Evolutionary conservation across 2,797 vertebrate genomes (phyloP), one percentile per base, ranked within the genome.

Genomic region (Falco peregrinus): DNA sequence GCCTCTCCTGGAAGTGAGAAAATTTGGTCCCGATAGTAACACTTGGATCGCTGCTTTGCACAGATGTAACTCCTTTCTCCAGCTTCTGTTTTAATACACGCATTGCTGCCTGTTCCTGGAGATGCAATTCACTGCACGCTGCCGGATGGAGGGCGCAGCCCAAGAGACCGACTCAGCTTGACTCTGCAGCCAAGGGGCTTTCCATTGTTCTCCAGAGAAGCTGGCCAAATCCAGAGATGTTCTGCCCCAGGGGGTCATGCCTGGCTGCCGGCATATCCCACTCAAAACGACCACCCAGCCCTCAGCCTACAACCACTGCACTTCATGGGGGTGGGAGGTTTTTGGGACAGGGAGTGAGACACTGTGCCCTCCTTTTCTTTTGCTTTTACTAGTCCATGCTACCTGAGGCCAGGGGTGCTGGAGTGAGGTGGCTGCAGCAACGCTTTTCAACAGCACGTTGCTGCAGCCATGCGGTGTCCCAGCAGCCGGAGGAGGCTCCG

Each of bases 1-100:
- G 92, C 94, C 94, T 96, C 92, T 92, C 61, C 96, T 89, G 92
- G 69, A 96, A 94, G 95, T 94, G 96, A 93, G 94, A 96, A 97
- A 96, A 94, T 96, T 95, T 93, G 93, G 92, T 96, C 92, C 96
- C 37, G 79, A 87, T 94, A 96, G 93, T 94, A 96, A 92, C 94
- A 89, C 94, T 96, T 94, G 94, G 92, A 95, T 91, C 25, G 39
- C 92, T 94, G 75, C 94, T 94, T 60, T 69, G 93, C 94, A 95
- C 93, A 95, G 96, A 96, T 92, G 95, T 68, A 96, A 68, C 89
- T 96, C 82, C 79, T 84, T 87, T 93, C 89, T 93, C 93, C 93
- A 94, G 93, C 84, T 94, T 94, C 92, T 97, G 93, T 85, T 94
- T 95, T 89, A 95, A 95, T 83, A 93, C 25, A 6, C 16, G 15